Evolutionary conservation across 2,113 vertebrate species (phyloP).

Genomic region (Agelaius phoeniceus): DNA sequence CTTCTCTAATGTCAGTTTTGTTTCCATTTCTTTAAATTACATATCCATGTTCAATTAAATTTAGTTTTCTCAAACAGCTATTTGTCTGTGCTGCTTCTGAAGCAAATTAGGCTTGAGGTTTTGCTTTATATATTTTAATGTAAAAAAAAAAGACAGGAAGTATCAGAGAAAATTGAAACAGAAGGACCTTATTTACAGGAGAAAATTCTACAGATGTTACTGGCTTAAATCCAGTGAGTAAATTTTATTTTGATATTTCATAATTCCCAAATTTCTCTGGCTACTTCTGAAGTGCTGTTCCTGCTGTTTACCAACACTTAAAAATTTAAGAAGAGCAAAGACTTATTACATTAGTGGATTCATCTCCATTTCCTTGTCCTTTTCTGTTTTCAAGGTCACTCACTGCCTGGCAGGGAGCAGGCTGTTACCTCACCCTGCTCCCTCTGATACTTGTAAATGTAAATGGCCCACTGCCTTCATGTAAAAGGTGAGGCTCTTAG

Average conservation of each 20-base stretch:
- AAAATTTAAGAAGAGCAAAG: not conserved
- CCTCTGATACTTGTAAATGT: not conserved
- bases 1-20: not conserved
- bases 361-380: slow-evolving; percentile 3
- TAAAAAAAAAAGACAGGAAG: not conserved
- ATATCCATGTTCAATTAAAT: not conserved
- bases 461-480: not conserved
- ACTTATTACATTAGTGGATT: not conserved
- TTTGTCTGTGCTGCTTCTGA: not conserved
- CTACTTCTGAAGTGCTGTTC: not conserved
- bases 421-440: slow-evolving; percentile 1
- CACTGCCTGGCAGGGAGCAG: not conserved
- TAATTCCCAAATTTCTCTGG: not conserved
- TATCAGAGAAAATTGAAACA: not conserved
- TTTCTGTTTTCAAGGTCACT: slow-evolving; percentile 1
- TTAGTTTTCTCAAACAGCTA: not conserved
- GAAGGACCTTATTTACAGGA: not conserved
- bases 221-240: not conserved
- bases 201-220: not conserved
- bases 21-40: not conserved
- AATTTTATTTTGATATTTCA: not conserved
- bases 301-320: not conserved
- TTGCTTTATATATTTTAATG: not conserved
- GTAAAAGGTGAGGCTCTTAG: slow-evolving; percentile 47
- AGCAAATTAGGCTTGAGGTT: not conserved